phyloP scores from a whole-genome alignment of 2,888 invertebrate species.

The Aphodius sticticus region DNA sequence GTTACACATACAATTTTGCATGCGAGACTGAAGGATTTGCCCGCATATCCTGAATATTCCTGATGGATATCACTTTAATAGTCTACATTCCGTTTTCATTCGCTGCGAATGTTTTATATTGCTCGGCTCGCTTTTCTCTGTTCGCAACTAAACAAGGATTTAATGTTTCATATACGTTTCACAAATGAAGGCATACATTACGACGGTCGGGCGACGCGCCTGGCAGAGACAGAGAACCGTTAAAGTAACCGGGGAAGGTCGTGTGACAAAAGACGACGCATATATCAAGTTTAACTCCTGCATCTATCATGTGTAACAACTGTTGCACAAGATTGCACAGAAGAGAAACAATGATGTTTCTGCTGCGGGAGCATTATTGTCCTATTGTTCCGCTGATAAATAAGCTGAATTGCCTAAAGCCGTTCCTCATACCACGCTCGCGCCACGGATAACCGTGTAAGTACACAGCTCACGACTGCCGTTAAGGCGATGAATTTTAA shows the following conservation, averaged over 20 bases:
- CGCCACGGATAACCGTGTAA: not conserved
- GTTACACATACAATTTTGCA: not conserved
- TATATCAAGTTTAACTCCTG: slow-evolving; percentile 34
- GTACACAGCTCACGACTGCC: not conserved
- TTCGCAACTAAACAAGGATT: slow-evolving; percentile 21
- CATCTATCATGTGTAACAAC: slow-evolving; percentile 37
- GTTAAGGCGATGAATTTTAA: not conserved
- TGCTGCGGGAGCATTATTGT: slow-evolving; percentile 18
- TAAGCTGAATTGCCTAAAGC: slow-evolving; percentile 12
- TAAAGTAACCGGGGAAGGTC: slow-evolving; percentile 21
- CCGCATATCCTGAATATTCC: not conserved
- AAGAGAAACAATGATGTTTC: slow-evolving; percentile 11
- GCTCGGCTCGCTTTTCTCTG: slow-evolving; percentile 4
- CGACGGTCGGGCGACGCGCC: slow-evolving; percentile 6
- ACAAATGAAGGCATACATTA: slow-evolving; percentile 23
- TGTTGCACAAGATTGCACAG: slow-evolving; percentile 31
- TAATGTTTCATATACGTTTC: slow-evolving; percentile 24
- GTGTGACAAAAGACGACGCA: slow-evolving; percentile 34
- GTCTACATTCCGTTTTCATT: slow-evolving; percentile 19
- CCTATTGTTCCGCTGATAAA: slow-evolving; percentile 14
- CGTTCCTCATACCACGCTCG: slow-evolving; percentile 13
- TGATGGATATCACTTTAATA: slow-evolving; percentile 20
- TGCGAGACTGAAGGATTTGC: not conserved
- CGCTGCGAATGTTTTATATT: slow-evolving; percentile 23
- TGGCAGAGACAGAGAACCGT: slow-evolving; percentile 5